Evolutionary conservation across 2,797 vertebrate genomes (phyloP).

Genomic region (Poeciliopsis infans): DNA sequence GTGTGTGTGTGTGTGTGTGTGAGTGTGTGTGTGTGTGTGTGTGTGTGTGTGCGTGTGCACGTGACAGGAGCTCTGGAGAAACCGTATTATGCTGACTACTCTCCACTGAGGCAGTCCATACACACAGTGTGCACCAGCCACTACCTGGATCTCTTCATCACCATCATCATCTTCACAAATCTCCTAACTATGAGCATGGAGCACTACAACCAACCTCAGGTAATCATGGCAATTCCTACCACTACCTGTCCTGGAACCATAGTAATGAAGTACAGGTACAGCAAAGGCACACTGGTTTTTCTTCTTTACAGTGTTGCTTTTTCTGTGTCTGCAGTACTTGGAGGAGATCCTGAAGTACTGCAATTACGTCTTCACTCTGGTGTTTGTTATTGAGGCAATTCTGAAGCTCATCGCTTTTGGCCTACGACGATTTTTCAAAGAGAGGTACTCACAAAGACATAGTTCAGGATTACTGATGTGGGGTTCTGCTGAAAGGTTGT

Average conservation of each 20-base stretch:
- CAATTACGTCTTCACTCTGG: constrained; percentile 96
- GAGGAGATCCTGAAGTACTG: constrained; percentile 96
- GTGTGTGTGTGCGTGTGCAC: constrained; percentile 24
- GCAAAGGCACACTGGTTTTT: constrained; percentile 20
- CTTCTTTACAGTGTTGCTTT: constrained; percentile 29
- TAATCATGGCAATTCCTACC: constrained; percentile 71
- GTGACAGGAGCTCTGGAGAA: constrained; percentile 89
- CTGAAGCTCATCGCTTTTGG: constrained; percentile 95
- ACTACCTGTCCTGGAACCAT: constrained; percentile 67
- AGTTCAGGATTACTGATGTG: background rate
- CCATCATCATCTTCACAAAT: constrained; percentile 96
- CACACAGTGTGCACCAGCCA: constrained; percentile 94
- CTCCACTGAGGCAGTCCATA: constrained; percentile 86
- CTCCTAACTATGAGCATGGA: constrained; percentile 99
- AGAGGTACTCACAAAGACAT: constrained; percentile 82
- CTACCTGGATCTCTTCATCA: constrained; percentile 98
- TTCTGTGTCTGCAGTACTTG: constrained; percentile 84
- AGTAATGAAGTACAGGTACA: constrained; percentile 61
- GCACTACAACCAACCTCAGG: constrained; percentile 94
- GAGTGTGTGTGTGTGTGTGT: constrained; percentile 7
- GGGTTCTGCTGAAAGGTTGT: background rate
- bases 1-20: constrained; percentile 45
- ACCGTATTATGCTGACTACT: constrained; percentile 93
- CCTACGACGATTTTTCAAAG: constrained; percentile 94
- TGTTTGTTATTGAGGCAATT: constrained; percentile 91